These are phyloP conservation scores for Columbina picui DNA, from an alignment of 2,113 vertebrate species.

Conservation along the genomic window DNA sequence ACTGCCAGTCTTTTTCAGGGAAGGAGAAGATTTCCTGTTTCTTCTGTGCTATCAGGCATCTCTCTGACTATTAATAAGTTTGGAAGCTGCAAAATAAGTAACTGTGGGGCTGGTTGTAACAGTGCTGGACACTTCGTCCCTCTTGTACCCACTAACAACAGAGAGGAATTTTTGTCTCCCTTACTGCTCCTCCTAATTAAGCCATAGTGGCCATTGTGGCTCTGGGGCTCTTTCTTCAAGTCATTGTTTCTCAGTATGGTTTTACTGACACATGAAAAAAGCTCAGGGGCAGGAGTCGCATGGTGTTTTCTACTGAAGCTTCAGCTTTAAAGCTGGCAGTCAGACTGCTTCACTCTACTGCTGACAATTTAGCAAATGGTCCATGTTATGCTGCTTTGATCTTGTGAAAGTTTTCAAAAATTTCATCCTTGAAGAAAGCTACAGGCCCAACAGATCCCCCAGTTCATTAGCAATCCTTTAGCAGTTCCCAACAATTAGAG, in stretches of 20 bases:
- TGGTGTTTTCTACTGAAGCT: constrained; percentile 57
- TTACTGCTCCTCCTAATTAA: constrained; percentile 63
- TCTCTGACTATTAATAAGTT: not conserved
- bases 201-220: not conserved
- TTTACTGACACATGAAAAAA: constrained; percentile 77
- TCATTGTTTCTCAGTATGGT: constrained; percentile 54
- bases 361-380: constrained; percentile 82
- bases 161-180: not conserved
- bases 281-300: constrained; percentile 50
- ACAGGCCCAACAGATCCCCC: constrained; percentile 76
- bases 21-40: not conserved
- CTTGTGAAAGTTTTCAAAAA: constrained; percentile 82
- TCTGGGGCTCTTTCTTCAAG: constrained; percentile 43
- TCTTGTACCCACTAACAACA: not conserved
- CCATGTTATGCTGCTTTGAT: constrained; percentile 81
- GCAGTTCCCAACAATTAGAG: constrained; percentile 86
- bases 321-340: constrained; percentile 67
- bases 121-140: not conserved
- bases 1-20: not conserved
- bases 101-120: not conserved
- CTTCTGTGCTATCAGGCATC: not conserved
- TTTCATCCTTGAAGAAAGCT: constrained; percentile 78
- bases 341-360: constrained; percentile 73
- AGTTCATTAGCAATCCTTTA: constrained; percentile 90
- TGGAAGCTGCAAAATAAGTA: not conserved